Evolutionary conservation across 2,113 vertebrate species (phyloP).

Genomic region (Pipa parva): DNA sequence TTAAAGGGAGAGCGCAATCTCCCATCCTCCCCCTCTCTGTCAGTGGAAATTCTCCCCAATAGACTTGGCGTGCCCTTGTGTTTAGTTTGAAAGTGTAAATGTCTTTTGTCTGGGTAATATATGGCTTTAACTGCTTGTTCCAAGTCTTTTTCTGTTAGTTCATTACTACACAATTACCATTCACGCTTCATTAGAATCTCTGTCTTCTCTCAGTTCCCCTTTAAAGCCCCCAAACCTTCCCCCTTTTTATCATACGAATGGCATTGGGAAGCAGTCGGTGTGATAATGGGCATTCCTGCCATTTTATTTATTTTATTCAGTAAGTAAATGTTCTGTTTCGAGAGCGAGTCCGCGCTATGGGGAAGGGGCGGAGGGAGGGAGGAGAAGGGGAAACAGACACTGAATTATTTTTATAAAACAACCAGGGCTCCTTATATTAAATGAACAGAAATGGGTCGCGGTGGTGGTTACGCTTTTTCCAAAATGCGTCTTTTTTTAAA

Average conservation of each 20-base stretch:
- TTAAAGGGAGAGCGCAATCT: constrained; percentile 43
- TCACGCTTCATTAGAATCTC: constrained; percentile 97
- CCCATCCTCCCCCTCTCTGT: constrained; percentile 46
- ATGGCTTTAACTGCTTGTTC: constrained; percentile 93
- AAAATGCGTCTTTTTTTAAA: not conserved
- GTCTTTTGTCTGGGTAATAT: constrained; percentile 96
- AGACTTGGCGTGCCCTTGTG: constrained; percentile 87
- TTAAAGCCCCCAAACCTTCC: constrained; percentile 65
- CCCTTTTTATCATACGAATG: constrained; percentile 87
- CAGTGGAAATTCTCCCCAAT: constrained; percentile 86
- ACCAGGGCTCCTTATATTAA: not conserved
- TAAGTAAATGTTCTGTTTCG: not conserved
- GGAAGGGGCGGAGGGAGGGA: not conserved
- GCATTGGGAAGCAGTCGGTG: constrained; percentile 78
- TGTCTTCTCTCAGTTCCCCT: constrained; percentile 75
- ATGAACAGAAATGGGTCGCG: too few relatives aligned
- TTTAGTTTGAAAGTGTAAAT: constrained; percentile 99
- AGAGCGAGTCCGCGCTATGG: not conserved
- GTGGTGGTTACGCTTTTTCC: not conserved
- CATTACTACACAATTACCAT: constrained; percentile 98
- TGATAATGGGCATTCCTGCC: constrained; percentile 84
- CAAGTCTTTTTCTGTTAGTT: constrained; percentile 97
- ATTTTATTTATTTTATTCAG: constrained; percentile 71
- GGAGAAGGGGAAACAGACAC: not conserved
- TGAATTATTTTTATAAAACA: too few relatives aligned